Evolutionary conservation across 2,113 vertebrate species (phyloP), one percentile per base, ranked within the genome.

Genomic region (Grantiella picta): DNA sequence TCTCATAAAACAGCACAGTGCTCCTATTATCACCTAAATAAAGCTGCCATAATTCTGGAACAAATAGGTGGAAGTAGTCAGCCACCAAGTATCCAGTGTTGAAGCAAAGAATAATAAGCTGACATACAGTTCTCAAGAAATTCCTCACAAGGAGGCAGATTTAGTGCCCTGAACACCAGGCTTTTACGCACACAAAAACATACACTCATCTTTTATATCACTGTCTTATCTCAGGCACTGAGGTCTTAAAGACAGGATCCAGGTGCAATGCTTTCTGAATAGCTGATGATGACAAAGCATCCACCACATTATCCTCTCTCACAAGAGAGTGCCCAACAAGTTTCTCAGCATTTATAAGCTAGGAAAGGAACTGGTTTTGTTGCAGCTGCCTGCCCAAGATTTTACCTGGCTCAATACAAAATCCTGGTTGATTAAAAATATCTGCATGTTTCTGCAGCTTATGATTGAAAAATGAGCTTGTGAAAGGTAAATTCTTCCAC

Each of bases 11-110:
- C 86, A 95, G 71, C 80, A 87, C 82, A 78, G 42, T 5, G 11
- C 79, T 92, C 87, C 84, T 94, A 78, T 96, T 95, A 96, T 91
- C 91, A 89, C 93, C 88, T 89, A 94, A 96, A 89, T 92, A 97
- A 97, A 97, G 75, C 86, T 94, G 88, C 97, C 86, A 82, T 66
- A 94, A 92, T 90, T 82, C 92, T 90, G 78, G 94, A 97, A 98
- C 92, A 95, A 96, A 96, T 56, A 97, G 83, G 82, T 91, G 76
- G 73, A 93, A 90, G 91, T 50, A 91, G 86, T 70, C 81, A 95
- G 52, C 89, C 94, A 79, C 86, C 6, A 8, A 60, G 63, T 80
- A 93, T 61, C 24, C 56, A 53, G 56, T 92, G 59, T 3, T 72
- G 69, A 95, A 90, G 82, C 0, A 0, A 71, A 7, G 31, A 92